Conservation (phyloP, 2,888 invertebrate genomes). For the Mimachlamys varia region DNA sequence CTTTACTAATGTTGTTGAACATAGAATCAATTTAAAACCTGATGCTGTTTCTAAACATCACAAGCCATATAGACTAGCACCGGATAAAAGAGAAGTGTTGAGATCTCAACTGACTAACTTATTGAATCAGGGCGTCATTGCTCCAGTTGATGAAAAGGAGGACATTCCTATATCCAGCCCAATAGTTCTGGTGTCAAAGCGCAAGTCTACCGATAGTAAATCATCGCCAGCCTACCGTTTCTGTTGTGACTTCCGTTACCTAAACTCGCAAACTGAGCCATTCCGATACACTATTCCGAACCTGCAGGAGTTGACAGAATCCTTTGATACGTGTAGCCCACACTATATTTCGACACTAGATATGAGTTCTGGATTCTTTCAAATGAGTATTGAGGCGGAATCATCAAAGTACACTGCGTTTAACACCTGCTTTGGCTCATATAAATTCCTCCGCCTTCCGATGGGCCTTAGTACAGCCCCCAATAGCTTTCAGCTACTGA, state of each 20-base stretch:
- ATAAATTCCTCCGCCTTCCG: constrained; percentile 53
- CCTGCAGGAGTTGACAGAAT: constrained; percentile 53
- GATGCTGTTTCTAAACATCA: constrained; percentile 45
- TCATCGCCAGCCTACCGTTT: background rate
- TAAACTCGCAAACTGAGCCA: constrained; percentile 42
- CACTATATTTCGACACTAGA: constrained; percentile 55
- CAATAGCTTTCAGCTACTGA: background rate
- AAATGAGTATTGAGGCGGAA: constrained; percentile 54
- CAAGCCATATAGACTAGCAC: constrained; percentile 40
- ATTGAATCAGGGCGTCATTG: constrained; percentile 50
- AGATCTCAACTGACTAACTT: constrained; percentile 47
- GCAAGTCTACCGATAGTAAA: constrained; percentile 44
- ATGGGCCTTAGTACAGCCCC: constrained; percentile 56
- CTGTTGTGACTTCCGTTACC: no score
- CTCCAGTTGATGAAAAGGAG: constrained; percentile 47
- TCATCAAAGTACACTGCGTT: constrained; percentile 54
- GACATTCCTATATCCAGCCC: constrained; percentile 50
- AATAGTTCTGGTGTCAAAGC: constrained; percentile 51
- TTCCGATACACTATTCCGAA: constrained; percentile 46
- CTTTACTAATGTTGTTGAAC: constrained; percentile 44
- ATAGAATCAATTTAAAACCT: constrained; percentile 43
- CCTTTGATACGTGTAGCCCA: constrained; percentile 53
- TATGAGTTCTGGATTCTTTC: constrained; percentile 56
- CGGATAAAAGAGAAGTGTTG: constrained; percentile 45
- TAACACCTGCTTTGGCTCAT: constrained; percentile 55